Evolutionary conservation across 2,797 vertebrate species (phyloP).

Genomic region (Limnodromus scolopaceus): DNA sequence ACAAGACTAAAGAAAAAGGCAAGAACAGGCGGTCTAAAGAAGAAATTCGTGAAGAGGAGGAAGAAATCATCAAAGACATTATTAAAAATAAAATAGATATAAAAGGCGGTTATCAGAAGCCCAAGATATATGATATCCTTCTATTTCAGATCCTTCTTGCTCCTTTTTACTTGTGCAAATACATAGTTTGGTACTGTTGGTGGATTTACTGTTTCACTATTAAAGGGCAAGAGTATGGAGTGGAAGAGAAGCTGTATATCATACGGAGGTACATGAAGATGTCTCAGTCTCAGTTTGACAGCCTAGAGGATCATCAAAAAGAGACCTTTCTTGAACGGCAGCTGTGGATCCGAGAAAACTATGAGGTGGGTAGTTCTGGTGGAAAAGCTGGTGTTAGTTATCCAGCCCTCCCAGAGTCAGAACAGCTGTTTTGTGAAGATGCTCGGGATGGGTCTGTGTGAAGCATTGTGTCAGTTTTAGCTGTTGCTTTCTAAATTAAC

Average conservation of each 20-base stretch:
- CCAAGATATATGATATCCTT: constrained; percentile 91
- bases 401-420: background rate
- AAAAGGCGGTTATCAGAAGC: constrained; percentile 97
- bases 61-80: constrained; percentile 94
- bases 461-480: background rate
- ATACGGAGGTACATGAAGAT: constrained; percentile 94
- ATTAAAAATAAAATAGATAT: constrained; percentile 99
- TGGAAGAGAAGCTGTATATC: constrained; percentile 91
- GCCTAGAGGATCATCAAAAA: constrained; percentile 86
- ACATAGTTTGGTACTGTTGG: constrained; percentile 85
- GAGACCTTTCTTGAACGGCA: constrained; percentile 86
- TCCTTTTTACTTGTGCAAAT: constrained; percentile 88
- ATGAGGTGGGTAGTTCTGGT: constrained; percentile 82
- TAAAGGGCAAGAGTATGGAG: constrained; percentile 90
- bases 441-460: background rate
- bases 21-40: constrained; percentile 93
- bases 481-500: background rate
- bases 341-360: constrained; percentile 93
- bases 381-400: background rate
- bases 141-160: constrained; percentile 90
- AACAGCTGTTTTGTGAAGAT: background rate
- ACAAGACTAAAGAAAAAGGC: constrained; percentile 91
- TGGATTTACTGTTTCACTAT: constrained; percentile 94
- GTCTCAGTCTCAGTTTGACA: constrained; percentile 95
- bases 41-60: constrained; percentile 94